Percentiles rank a stretch among this genome's conserved stretches.
Evolutionary conservation across 30 jellyfish, hydroid and myxozoan genomes (phyloP).

Genomic region (Hydractinia symbiolongicarpus): DNA sequence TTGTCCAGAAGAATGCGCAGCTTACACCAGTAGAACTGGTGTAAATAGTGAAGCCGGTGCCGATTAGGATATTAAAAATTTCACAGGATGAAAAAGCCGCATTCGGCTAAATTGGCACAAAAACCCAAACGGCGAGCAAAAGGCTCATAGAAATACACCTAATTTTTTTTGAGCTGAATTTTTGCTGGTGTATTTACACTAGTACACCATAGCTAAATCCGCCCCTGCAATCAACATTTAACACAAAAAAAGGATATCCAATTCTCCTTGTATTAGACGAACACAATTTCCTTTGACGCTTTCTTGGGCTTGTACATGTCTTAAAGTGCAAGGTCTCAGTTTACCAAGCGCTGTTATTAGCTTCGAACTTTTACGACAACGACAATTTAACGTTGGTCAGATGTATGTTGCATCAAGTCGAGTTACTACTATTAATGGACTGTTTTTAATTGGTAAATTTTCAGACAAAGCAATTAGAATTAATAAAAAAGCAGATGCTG

Average conservation of each 20-base stretch:
- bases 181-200: too few relatives aligned
- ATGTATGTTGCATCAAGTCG: constrained; percentile 37
- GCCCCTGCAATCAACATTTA: too few relatives aligned
- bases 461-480: neutral
- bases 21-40: too few relatives aligned
- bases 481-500: constrained; percentile 3
- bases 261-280: constrained; percentile 22
- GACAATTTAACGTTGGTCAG: constrained; percentile 22
- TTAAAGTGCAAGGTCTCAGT: constrained; percentile 34
- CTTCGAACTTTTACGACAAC: constrained; percentile 18
- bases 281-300: constrained; percentile 30
- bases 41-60: too few relatives aligned
- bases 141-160: too few relatives aligned
- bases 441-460: constrained; percentile 13
- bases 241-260: neutral
- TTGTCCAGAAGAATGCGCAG: too few relatives aligned
- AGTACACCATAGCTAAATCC: too few relatives aligned
- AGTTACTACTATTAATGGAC: constrained; percentile 19
- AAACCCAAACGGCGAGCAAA: too few relatives aligned
- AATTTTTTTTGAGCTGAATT: too few relatives aligned
- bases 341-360: constrained; percentile 23
- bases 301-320: constrained; percentile 36
- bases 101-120: too few relatives aligned
- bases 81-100: too few relatives aligned
- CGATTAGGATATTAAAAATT: too few relatives aligned